Percentiles rank a stretch among this genome's conserved stretches.
Conservation (phyloP, 2,888 invertebrate genomes). For the Drosophila pullipes region DNA sequence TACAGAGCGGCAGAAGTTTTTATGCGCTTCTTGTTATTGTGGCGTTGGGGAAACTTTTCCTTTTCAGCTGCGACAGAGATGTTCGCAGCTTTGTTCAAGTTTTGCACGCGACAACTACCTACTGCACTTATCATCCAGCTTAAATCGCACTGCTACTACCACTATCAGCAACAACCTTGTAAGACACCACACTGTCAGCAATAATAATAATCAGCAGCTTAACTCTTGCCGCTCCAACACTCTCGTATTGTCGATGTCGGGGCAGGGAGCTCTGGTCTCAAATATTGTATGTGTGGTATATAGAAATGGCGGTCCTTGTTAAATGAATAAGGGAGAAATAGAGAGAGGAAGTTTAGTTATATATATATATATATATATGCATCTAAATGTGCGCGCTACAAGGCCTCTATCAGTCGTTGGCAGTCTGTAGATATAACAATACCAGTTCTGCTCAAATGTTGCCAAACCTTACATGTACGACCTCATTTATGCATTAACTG, state of each 20-base stretch:
- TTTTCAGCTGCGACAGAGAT: conserved; percentile 29
- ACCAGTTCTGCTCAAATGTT: conserved; percentile 8
- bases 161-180: conserved; percentile 52
- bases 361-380: neutral
- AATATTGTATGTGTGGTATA: conserved; percentile 9
- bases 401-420: conserved; percentile 11
- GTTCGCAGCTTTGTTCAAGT: conserved; percentile 50
- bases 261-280: conserved; percentile 1
- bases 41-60: conserved; percentile 41
- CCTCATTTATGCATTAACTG: neutral
- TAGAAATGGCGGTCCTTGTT: conserved; percentile 35
- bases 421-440: conserved; percentile 9
- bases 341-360: neutral
- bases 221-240: conserved; percentile 34
- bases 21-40: conserved; percentile 37
- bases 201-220: conserved; percentile 35
- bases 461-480: neutral
- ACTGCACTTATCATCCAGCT: conserved; percentile 46
- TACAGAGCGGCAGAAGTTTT: conserved; percentile 35
- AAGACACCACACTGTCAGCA: conserved; percentile 18
- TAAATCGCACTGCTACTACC: conserved; percentile 45
- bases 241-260: conserved; percentile 9
- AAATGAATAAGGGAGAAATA: conserved; percentile 22
- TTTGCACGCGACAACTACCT: conserved; percentile 20
- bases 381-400: neutral